Percentiles rank a stretch among this genome's conserved stretches.
These are phyloP conservation scores for Scaptomyza reducta DNA, from an alignment of 2,888 invertebrate species.

Conservation along the genomic window DNA sequence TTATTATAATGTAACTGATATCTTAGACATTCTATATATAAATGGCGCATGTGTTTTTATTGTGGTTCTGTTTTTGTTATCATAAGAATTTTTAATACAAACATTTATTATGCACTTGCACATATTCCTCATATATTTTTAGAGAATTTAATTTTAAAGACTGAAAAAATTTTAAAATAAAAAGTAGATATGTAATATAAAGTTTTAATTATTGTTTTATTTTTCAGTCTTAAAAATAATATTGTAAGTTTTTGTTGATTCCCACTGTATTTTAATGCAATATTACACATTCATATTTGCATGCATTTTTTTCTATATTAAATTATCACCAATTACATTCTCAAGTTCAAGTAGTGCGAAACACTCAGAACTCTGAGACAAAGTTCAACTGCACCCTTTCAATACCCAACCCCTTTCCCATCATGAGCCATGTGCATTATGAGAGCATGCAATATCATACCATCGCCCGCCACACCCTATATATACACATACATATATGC, in stretches of 20 bases:
- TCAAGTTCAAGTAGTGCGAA: slow-evolving; percentile 15
- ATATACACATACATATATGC: neutral
- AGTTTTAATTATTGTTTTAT: no score
- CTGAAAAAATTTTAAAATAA: no score
- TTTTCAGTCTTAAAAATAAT: no score
- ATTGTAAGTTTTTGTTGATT: no score
- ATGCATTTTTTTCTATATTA: slow-evolving; percentile 1
- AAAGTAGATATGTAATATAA: no score
- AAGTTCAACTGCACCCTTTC: slow-evolving; percentile 30
- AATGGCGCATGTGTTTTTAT: slow-evolving; percentile 12
- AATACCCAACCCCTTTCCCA: neutral
- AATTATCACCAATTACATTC: slow-evolving; percentile 25
- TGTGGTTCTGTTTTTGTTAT: slow-evolving; percentile 11
- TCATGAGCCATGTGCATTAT: neutral
- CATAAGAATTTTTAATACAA: slow-evolving; percentile 10
- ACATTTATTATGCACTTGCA: neutral
- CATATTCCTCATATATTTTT: neutral
- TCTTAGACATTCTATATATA: neutral
- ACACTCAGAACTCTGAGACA: slow-evolving; percentile 22
- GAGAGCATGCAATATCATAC: slow-evolving; percentile 35
- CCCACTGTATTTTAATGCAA: slow-evolving; percentile 2
- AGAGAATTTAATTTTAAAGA: neutral
- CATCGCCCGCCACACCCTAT: slow-evolving; percentile 56
- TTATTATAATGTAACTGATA: slow-evolving; percentile 24
- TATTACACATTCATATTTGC: slow-evolving; percentile 2